Conservation (phyloP, 2,888 invertebrate genomes). For the Rapana venosa region DNA sequence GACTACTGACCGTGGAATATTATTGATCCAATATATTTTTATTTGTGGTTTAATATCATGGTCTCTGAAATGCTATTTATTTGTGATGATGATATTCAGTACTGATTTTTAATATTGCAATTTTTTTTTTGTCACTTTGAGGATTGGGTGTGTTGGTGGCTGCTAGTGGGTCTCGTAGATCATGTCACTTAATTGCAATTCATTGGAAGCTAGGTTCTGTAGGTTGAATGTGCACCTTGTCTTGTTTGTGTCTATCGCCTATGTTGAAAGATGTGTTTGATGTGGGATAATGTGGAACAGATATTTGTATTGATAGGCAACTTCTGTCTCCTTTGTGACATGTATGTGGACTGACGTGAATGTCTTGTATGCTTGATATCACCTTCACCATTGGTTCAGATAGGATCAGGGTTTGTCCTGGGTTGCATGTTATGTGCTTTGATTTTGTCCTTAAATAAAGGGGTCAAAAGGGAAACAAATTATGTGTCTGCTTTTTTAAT, state of each 20-base stretch:
- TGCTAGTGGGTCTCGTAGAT: conserved; percentile 38
- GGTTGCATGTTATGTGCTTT: conserved; percentile 35
- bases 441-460: conserved; percentile 26
- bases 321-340: conserved; percentile 21
- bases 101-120: conserved; percentile 32
- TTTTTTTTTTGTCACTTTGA: conserved; percentile 18
- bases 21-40: conserved; percentile 34
- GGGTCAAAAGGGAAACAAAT: neutral
- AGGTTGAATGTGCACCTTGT: conserved; percentile 18
- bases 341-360: neutral
- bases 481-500: neutral
- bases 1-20: conserved; percentile 33
- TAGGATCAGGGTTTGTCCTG: conserved; percentile 33
- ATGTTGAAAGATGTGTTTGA: neutral
- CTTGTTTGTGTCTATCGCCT: neutral
- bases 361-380: neutral
- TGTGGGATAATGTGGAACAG: neutral
- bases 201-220: conserved; percentile 36
- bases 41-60: conserved; percentile 38
- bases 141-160: conserved; percentile 38
- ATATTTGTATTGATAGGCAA: neutral
- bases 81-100: conserved; percentile 40
- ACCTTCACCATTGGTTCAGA: conserved; percentile 9
- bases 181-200: conserved; percentile 34
- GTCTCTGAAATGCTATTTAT: conserved; percentile 41